Conservation (phyloP, 2,797 vertebrate genomes). For the Pangasius sanitwongsei region DNA sequence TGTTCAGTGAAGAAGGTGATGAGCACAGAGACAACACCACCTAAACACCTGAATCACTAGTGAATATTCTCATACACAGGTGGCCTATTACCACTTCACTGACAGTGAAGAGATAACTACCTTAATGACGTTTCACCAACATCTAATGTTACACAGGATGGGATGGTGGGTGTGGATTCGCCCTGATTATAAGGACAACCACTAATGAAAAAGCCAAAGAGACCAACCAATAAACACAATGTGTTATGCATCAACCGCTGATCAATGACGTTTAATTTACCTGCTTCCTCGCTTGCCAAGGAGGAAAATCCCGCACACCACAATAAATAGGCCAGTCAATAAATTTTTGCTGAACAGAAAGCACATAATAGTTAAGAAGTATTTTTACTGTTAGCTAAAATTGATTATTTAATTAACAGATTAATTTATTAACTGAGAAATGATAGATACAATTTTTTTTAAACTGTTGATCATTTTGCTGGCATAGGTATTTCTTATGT, state of each 20-base stretch:
- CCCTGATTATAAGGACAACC: not conserved
- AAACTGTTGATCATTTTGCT: not conserved
- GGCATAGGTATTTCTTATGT: not conserved
- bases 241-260: not conserved
- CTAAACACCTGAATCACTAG: conserved; percentile 13
- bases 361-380: not conserved
- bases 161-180: not conserved
- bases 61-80: conserved; percentile 27
- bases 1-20: conserved; percentile 43
- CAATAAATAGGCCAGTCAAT: not conserved
- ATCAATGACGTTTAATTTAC: not conserved
- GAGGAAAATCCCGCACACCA: not conserved
- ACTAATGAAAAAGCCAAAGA: not conserved
- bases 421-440: not conserved
- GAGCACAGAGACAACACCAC: conserved; percentile 25
- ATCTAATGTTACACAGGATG: conserved; percentile 1
- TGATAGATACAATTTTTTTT: not conserved
- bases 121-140: not conserved
- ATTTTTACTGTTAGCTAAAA: not conserved
- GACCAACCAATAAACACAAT: not conserved
- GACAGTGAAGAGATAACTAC: not conserved
- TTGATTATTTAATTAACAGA: no score
- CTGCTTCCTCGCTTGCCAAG: not conserved
- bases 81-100: conserved; percentile 3
- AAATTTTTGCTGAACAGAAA: not conserved